Conservation (phyloP, 2,888 invertebrate species). For the Timandra comae region DNA sequence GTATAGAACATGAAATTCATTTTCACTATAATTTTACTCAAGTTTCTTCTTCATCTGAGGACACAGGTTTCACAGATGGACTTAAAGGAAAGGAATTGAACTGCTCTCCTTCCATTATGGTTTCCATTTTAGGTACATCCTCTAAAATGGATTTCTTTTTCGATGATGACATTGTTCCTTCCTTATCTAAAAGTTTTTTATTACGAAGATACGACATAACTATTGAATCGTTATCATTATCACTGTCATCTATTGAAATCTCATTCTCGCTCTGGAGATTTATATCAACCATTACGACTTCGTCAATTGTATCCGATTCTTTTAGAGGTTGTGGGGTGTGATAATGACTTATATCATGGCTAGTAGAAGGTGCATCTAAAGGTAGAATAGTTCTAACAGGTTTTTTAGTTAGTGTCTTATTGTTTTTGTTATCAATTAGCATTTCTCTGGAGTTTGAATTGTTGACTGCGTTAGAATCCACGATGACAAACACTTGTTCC, state of each 20-base stretch:
- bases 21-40: background rate
- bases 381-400: slow-evolving; percentile 24
- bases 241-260: slow-evolving; percentile 26
- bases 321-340: slow-evolving; percentile 16
- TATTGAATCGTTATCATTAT: slow-evolving; percentile 38
- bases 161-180: slow-evolving; percentile 28
- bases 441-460: slow-evolving; percentile 39
- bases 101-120: slow-evolving; percentile 44
- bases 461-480: slow-evolving; percentile 37
- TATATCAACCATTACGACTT: slow-evolving; percentile 40
- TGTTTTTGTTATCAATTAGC: slow-evolving; percentile 26
- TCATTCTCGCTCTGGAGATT: slow-evolving; percentile 46
- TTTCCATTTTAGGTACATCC: slow-evolving; percentile 50
- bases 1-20: no score
- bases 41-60: no score
- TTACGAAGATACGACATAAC: slow-evolving; percentile 44
- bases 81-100: slow-evolving; percentile 26
- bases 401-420: slow-evolving; percentile 17
- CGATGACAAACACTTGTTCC: slow-evolving; percentile 40
- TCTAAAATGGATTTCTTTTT: slow-evolving; percentile 45
- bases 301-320: slow-evolving; percentile 35
- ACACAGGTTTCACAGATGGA: slow-evolving; percentile 11
- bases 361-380: slow-evolving; percentile 36
- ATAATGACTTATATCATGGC: slow-evolving; percentile 24
- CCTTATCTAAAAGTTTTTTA: slow-evolving; percentile 29